phyloP scores from a whole-genome alignment of 2,888 invertebrate species.

The Eilema griseolum region DNA sequence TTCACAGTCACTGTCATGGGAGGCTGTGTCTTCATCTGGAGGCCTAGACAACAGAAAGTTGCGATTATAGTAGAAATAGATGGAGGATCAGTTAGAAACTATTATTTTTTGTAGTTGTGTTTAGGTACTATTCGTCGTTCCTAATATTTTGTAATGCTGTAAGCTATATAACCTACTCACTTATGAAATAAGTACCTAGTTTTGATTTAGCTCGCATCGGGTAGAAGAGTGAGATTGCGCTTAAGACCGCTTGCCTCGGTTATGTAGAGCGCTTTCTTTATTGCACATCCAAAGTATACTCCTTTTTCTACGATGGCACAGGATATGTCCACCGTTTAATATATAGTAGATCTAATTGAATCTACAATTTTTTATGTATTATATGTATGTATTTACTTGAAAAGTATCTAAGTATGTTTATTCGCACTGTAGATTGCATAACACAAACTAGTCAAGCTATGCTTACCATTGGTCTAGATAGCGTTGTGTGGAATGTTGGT shows the following conservation, averaged over 20 bases:
- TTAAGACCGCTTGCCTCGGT: neutral
- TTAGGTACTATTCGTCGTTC: too few species aligned
- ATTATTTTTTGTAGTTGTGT: neutral
- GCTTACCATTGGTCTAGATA: too few species aligned
- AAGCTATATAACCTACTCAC: too few species aligned
- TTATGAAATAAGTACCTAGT: too few species aligned
- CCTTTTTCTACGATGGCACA: too few species aligned
- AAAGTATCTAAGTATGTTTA: too few species aligned
- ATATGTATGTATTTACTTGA: too few species aligned
- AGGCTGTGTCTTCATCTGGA: slow-evolving; percentile 91
- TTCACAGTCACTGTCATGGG: slow-evolving; percentile 92
- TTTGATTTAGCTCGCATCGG: neutral
- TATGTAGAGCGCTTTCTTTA: neutral
- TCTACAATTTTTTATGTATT: neutral
- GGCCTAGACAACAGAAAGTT: slow-evolving; percentile 82
- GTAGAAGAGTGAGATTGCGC: neutral
- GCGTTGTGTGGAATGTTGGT: too few species aligned
- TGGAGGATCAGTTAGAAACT: neutral
- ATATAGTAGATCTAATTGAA: neutral
- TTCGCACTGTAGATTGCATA: too few species aligned
- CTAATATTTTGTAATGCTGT: too few species aligned
- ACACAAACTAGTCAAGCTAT: too few species aligned
- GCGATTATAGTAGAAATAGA: neutral
- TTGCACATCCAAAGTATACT: too few species aligned
- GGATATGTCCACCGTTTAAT: neutral